Evolutionary conservation across 2,888 invertebrate genomes (phyloP), one percentile per base, ranked within the genome.

Genomic region (Trissolcus brochymenae): DNA sequence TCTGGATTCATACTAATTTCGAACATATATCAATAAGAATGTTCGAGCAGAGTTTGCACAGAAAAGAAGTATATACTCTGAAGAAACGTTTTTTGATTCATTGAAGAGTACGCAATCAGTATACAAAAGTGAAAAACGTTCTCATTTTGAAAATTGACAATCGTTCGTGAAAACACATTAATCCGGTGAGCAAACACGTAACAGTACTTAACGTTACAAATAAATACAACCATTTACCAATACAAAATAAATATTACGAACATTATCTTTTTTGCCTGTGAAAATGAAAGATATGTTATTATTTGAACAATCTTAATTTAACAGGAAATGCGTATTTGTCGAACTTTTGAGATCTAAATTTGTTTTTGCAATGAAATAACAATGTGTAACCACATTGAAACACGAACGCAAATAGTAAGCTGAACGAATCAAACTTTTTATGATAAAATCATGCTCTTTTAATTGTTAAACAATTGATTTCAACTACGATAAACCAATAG

Each of bases 71-170:
- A 9, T 43, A 9, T 14, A 43, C 3, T 6, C 43, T 14, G 13
- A 43, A 1, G 6, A 6, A 43, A 16, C 3, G 16, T 16, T 46
- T n/a, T 46, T 16, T 6, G 46, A 46, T 16, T 46, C 46, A 54
- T 56, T 17, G 41, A 62, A 25, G 56, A 62, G 41, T 55, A 55
- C 50, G 56, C 50, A 51, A 57, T 64, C 64, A 43, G 56, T 66
- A 54, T 60, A 51, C 17, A 73, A 61, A 60, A 73, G 73, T 73
- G 66, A 65, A 72, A 65, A 73, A 65, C 50, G 40, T 49, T 50
- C 57, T 66, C 54, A 60, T 60, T 66, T 60, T 21, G 17, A 50
- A 51, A 65, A 66, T 54, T 49, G 72, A 65, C 49, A 35, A 49
- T 16, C 6, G 41, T 40, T 66, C 40, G 61, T 43, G 29, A 56